A percentile compares a stretch with the other conserved stretches of the same genome.
phyloP scores from a whole-genome alignment of 2,888 invertebrate genomes.

The Athripsodes cinereus region DNA sequence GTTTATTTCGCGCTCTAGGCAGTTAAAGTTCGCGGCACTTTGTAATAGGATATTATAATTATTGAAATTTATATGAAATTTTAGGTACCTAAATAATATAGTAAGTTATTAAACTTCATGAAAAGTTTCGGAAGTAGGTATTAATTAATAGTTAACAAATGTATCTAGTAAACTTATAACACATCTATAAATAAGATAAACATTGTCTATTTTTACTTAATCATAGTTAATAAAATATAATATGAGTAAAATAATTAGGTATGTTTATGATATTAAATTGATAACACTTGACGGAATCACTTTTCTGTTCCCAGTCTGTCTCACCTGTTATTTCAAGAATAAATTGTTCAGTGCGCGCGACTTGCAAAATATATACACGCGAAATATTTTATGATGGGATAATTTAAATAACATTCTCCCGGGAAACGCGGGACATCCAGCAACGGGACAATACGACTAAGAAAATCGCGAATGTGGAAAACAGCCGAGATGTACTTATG shows the following conservation, averaged over 20 bases:
- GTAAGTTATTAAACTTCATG: not conserved
- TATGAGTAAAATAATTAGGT: too few species aligned
- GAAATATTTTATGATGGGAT: conserved; percentile 3
- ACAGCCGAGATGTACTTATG: conserved; percentile 14
- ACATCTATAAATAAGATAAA: too few species aligned
- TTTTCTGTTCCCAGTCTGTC: not conserved
- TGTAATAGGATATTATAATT: too few species aligned
- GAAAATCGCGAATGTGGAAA: conserved; percentile 17
- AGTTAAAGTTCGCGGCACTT: too few species aligned
- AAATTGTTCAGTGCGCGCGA: not conserved
- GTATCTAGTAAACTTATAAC: too few species aligned
- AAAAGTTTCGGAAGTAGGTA: not conserved
- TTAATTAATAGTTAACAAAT: not conserved
- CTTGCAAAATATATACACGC: not conserved
- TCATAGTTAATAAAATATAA: too few species aligned
- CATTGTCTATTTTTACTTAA: not conserved
- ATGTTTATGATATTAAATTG: too few species aligned
- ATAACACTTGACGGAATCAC: not conserved
- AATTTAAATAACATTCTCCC: conserved; percentile 2
- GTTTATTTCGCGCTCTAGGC: too few species aligned
- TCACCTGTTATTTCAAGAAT: not conserved
- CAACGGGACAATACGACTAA: conserved; percentile 17
- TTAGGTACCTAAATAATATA: not conserved
- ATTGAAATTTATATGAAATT: too few species aligned
- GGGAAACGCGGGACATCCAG: conserved; percentile 12